A percentile compares a stretch with the other conserved stretches of the same genome.
These are phyloP conservation scores for Danio jaintianensis DNA, from an alignment of 2,797 vertebrate genomes.

Conservation along the genomic window DNA sequence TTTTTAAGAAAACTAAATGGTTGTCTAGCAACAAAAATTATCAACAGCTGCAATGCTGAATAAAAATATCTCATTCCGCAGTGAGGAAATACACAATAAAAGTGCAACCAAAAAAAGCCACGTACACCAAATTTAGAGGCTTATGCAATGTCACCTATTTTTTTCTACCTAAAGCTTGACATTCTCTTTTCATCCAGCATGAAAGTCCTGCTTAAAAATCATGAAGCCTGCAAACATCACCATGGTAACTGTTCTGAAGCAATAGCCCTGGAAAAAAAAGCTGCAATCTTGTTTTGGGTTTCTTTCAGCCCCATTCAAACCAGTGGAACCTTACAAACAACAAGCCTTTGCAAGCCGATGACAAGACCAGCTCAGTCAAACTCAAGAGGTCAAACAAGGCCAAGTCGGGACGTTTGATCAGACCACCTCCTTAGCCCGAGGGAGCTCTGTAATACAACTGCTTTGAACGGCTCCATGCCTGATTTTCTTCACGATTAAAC, in stretches of 20 bases:
- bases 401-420: slow-evolving; percentile 36
- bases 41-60: background rate
- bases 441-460: slow-evolving; percentile 18
- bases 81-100: background rate
- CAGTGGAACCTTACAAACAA: slow-evolving; percentile 35
- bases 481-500: slow-evolving; percentile 45
- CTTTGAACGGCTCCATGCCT: slow-evolving; percentile 25
- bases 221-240: slow-evolving; percentile 72
- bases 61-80: slow-evolving; percentile 12
- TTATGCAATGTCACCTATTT: slow-evolving; percentile 54
- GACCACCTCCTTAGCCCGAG: slow-evolving; percentile 43
- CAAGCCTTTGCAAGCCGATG: slow-evolving; percentile 37
- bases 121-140: slow-evolving; percentile 62
- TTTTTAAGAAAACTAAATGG: background rate
- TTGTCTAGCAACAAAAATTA: background rate
- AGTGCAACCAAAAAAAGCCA: slow-evolving; percentile 52
- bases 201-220: slow-evolving; percentile 74
- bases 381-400: slow-evolving; percentile 60
- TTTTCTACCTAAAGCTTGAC: slow-evolving; percentile 68
- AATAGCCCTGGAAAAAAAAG: slow-evolving; percentile 60
- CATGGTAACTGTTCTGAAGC: slow-evolving; percentile 77
- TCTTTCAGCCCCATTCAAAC: slow-evolving; percentile 46
- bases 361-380: slow-evolving; percentile 44
- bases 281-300: slow-evolving; percentile 54
- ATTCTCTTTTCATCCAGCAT: slow-evolving; percentile 59